Percentiles rank a stretch among this genome's conserved stretches.
phyloP scores from a whole-genome alignment of 2,888 invertebrate genomes.

The Neoitamus cyanurus region DNA sequence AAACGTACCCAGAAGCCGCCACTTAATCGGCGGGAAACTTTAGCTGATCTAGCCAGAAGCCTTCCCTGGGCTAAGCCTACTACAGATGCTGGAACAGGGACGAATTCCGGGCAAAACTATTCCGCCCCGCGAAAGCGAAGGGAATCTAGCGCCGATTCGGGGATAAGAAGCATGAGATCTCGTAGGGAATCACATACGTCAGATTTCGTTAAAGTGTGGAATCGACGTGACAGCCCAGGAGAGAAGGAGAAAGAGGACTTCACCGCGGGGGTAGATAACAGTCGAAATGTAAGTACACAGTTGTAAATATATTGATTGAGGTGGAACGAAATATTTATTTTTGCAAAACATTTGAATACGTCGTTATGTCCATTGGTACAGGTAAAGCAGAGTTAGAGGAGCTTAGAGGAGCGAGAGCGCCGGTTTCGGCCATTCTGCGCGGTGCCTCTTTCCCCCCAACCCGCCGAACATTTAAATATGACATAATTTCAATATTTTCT shows the following conservation, averaged over 20 bases:
- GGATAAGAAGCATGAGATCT: slow-evolving; percentile 80
- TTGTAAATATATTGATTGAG: not conserved
- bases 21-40: slow-evolving; percentile 85
- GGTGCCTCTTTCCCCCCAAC: too few relatives aligned
- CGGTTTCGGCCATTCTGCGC: too few relatives aligned
- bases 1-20: slow-evolving; percentile 72
- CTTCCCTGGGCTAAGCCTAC: slow-evolving; percentile 82
- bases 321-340: not conserved
- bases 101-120: slow-evolving; percentile 64
- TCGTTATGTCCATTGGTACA: too few relatives aligned
- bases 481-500: too few relatives aligned
- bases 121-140: slow-evolving; percentile 77
- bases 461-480: too few relatives aligned
- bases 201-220: slow-evolving; percentile 79
- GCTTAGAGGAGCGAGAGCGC: too few relatives aligned
- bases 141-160: slow-evolving; percentile 89
- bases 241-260: slow-evolving; percentile 62
- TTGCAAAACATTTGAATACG: too few relatives aligned
- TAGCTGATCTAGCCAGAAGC: slow-evolving; percentile 87
- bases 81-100: slow-evolving; percentile 66
- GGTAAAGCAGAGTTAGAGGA: too few relatives aligned
- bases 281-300: slow-evolving; percentile 53
- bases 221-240: slow-evolving; percentile 73
- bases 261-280: slow-evolving; percentile 53
- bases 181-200: slow-evolving; percentile 79